Evolutionary conservation across 2,888 invertebrate genomes (phyloP).

Genomic region (Lucinisca nassula): DNA sequence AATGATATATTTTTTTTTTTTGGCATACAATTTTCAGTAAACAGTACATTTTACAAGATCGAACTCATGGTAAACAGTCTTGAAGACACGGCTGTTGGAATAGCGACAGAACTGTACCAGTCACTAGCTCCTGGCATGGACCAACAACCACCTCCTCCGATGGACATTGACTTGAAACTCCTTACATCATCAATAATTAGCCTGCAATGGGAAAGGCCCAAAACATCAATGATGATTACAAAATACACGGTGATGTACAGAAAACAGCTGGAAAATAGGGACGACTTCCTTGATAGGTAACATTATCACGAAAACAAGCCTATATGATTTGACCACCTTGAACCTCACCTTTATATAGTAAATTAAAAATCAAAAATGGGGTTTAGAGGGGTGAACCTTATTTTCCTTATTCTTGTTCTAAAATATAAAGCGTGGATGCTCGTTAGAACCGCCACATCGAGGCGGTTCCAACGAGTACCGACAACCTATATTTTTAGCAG

Average conservation of each 20-base stretch:
- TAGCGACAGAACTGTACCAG: conserved; percentile 66
- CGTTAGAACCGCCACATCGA: no score
- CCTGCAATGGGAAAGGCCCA: conserved; percentile 60
- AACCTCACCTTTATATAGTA: no score
- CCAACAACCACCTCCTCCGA: conserved; percentile 71
- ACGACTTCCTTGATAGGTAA: no score
- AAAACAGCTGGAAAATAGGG: conserved; percentile 19
- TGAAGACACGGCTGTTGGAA: conserved; percentile 68
- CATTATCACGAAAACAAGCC: no score
- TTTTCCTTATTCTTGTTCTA: no score
- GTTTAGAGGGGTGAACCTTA: no score
- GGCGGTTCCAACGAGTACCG: no score
- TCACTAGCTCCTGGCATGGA: conserved; percentile 44
- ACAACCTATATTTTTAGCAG: no score
- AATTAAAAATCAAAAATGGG: no score
- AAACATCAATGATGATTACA: conserved; percentile 53
- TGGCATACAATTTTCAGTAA: conserved; percentile 67
- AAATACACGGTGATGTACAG: conserved; percentile 67
- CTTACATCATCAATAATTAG: conserved; percentile 38
- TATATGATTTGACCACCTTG: no score
- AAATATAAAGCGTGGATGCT: no score
- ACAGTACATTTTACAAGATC: conserved; percentile 64
- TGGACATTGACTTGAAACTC: conserved; percentile 32
- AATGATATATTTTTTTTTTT: no score
- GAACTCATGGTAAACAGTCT: conserved; percentile 62